Evolutionary conservation across 2,888 invertebrate genomes (phyloP).

Genomic region (Carabus problematicus): DNA sequence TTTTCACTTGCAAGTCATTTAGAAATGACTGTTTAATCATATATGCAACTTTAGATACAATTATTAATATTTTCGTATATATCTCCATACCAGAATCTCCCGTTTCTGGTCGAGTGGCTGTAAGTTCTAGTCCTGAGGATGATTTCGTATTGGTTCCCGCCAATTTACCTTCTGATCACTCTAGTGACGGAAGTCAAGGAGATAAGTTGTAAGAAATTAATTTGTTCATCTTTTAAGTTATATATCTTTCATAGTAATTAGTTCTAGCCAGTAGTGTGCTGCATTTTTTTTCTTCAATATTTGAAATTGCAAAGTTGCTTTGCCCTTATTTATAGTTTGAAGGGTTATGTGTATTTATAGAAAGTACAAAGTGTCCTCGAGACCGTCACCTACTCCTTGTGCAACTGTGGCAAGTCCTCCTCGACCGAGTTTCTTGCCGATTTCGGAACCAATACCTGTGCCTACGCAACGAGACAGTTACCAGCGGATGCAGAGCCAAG

Average conservation of each 20-base stretch:
- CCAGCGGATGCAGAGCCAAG: constrained; percentile 56
- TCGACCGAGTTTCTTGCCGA: constrained; percentile 72
- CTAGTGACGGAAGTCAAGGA: constrained; percentile 57
- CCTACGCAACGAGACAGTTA: constrained; percentile 69
- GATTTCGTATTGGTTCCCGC: constrained; percentile 84
- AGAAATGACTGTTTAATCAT: neutral
- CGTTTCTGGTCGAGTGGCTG: constrained; percentile 54
- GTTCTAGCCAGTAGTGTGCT: constrained; percentile 30
- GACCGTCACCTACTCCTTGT: constrained; percentile 41
- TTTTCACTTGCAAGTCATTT: no score
- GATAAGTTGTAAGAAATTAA: constrained; percentile 54
- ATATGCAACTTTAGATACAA: neutral
- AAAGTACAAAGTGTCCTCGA: constrained; percentile 38
- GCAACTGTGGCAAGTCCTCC: constrained; percentile 65
- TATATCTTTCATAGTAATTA: constrained; percentile 17
- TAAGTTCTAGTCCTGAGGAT: constrained; percentile 74
- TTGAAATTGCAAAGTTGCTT: constrained; percentile 1
- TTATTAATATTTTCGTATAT: neutral
- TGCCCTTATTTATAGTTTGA: neutral
- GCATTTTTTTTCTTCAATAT: constrained; percentile 37
- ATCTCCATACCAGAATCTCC: constrained; percentile 54
- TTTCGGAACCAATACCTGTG: constrained; percentile 80
- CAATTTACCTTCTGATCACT: constrained; percentile 70
- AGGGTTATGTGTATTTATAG: constrained; percentile 7
- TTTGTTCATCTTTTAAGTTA: constrained; percentile 14